Base-by-base conservation (phyloP, 64 coral and sea anemone species). In the Astreopora myriophthalma region DNA sequence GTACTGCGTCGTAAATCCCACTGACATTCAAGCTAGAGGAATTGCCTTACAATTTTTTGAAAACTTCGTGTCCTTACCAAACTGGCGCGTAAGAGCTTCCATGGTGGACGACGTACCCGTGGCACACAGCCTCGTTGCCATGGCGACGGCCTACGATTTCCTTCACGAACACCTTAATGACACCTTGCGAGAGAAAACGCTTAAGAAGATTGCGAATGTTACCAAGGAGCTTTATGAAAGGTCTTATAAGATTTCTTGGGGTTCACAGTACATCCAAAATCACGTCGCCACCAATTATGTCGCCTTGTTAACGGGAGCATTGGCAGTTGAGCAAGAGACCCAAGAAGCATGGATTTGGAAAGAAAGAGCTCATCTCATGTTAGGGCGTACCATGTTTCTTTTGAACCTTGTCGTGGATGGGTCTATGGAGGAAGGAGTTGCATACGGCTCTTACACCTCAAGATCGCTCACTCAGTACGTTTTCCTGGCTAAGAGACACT, bases 241-340 rank as follows among this genome's bases (percentile, higher is more conserved):
- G 48, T 93, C 94, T 3, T 81, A 75, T 13, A 44, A 94, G 11
- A 29, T 12, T 17, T 91, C 80, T 57, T 99, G 97, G 97, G 97
- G 97, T 0, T 68, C 48, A 32, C 30, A 82, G 1, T 99, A 93
- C 63, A 93, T 99, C 64, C 97, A 99, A 51, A 99, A 99, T 84
- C 97, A 99, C 75, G 92, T 95, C 33, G 90, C 94, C 6, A 99
- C 97, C 4, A 99, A 99, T 36, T 99, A 95, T 30, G 83, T 90
- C 8, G 94, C 97, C 5, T 35, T 99, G 2, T 91, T 99, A 5
- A 93, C 84, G 1, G 81, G 90, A 5, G 87, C 90, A 17, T 83
- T 99, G 20, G 84, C 82, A 0, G 22, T 93, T 2, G 62, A 74
- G 20, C 85, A 38, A 30, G 63, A 84, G 33, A 37, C 55, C 11